Evolutionary conservation across 2,113 vertebrate genomes (phyloP).

Genomic region (Halichoerus grypus): DNA sequence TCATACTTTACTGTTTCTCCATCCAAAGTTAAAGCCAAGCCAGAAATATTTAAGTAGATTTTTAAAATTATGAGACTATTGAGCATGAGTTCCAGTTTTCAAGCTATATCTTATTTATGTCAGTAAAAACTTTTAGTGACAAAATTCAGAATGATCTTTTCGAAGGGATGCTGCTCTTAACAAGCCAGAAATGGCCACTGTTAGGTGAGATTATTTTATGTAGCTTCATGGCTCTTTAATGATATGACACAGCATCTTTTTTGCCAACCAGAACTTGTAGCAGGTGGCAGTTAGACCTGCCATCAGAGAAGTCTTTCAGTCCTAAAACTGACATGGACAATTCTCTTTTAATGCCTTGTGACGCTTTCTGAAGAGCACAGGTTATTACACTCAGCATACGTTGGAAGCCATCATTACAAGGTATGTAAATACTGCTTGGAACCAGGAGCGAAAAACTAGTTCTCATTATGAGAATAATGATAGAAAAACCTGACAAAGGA

Average conservation of each 20-base stretch:
- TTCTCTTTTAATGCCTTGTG: background rate
- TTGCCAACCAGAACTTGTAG: background rate
- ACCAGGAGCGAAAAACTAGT: background rate
- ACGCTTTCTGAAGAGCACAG: background rate
- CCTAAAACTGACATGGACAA: background rate
- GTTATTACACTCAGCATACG: background rate
- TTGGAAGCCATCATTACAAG: background rate
- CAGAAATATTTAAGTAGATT: background rate
- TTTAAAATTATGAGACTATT: background rate
- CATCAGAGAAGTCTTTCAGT: background rate
- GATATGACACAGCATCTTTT: background rate
- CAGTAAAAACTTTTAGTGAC: background rate
- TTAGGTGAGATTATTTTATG: background rate
- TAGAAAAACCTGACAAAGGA: background rate
- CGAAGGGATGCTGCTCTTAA: background rate
- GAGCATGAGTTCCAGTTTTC: background rate
- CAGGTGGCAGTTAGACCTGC: background rate
- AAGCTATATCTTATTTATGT: background rate
- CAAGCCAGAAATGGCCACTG: background rate
- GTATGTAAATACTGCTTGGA: background rate
- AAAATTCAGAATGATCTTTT: background rate
- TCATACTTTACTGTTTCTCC: background rate
- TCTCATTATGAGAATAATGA: background rate
- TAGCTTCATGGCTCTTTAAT: background rate
- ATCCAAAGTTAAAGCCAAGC: background rate